Conservation (phyloP, 1,140 invertebrate species). For the Gerris buenoi region DNA sequence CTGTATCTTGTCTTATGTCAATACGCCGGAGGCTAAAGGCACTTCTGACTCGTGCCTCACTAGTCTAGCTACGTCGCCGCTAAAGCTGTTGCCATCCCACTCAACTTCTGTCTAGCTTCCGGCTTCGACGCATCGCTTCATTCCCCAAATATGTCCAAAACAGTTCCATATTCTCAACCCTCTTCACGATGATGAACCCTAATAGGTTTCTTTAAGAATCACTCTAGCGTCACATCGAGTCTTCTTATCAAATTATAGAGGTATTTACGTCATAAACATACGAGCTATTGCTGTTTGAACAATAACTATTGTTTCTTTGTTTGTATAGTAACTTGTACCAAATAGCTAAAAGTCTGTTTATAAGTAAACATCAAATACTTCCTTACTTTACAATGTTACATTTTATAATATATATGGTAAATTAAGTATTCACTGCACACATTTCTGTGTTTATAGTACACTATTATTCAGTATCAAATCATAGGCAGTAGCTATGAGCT, state of each 20-base stretch:
- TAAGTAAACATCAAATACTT: too few relatives aligned
- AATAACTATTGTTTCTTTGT: too few relatives aligned
- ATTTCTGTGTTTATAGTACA: too few relatives aligned
- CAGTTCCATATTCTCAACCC: not conserved
- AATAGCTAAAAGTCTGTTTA: too few relatives aligned
- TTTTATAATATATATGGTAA: too few relatives aligned
- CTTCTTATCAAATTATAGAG: not conserved
- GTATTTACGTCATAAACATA: not conserved
- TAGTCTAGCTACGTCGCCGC: not conserved
- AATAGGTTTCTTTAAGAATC: not conserved
- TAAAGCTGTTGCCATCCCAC: too few relatives aligned
- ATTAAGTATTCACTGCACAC: too few relatives aligned
- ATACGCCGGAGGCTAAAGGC: not conserved
- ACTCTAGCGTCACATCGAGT: not conserved
- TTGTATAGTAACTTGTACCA: too few relatives aligned
- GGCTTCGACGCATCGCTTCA: not conserved
- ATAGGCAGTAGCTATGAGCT: too few relatives aligned
- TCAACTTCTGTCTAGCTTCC: too few relatives aligned
- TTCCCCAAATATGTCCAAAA: not conserved
- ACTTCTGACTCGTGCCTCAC: not conserved
- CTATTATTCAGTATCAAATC: too few relatives aligned
- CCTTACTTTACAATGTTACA: too few relatives aligned
- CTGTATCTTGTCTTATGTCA: not conserved
- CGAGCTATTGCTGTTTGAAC: not conserved
- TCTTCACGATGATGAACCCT: not conserved